Conservation (phyloP, 2,797 vertebrate genomes). For the Eulemur coronatus region DNA sequence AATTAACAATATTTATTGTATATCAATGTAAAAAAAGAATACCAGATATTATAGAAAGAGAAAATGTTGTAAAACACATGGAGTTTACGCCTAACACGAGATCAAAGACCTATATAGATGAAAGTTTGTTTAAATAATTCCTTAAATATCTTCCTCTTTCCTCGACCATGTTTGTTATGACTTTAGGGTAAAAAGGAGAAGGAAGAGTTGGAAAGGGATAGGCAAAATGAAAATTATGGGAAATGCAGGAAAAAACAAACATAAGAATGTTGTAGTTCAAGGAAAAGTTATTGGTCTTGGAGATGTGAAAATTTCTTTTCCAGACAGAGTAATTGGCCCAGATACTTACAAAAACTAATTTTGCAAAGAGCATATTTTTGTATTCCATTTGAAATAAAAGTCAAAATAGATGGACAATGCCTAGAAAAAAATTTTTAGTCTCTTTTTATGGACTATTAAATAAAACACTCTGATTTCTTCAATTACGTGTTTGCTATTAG, state of each 20-base stretch:
- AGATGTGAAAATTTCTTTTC: background rate
- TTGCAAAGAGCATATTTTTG: background rate
- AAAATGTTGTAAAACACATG: background rate
- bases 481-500: background rate
- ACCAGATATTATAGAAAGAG: background rate
- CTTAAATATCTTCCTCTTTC: background rate
- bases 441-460: background rate
- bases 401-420: background rate
- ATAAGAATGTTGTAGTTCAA: background rate
- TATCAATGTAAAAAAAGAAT: background rate
- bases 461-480: conserved; percentile 1
- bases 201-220: background rate
- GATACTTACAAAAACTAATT: background rate
- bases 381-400: background rate
- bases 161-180: background rate
- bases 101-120: background rate
- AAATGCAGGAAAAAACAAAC: background rate
- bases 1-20: background rate
- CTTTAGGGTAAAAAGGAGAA: background rate
- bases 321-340: background rate
- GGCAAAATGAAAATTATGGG: background rate
- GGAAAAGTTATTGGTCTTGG: background rate
- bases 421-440: background rate
- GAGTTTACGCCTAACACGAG: background rate
- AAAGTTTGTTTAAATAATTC: background rate